Percentiles rank a stretch among this genome's conserved stretches.
phyloP scores from a whole-genome alignment of 2,113 vertebrate genomes.

The Coregonus clupeaformis region DNA sequence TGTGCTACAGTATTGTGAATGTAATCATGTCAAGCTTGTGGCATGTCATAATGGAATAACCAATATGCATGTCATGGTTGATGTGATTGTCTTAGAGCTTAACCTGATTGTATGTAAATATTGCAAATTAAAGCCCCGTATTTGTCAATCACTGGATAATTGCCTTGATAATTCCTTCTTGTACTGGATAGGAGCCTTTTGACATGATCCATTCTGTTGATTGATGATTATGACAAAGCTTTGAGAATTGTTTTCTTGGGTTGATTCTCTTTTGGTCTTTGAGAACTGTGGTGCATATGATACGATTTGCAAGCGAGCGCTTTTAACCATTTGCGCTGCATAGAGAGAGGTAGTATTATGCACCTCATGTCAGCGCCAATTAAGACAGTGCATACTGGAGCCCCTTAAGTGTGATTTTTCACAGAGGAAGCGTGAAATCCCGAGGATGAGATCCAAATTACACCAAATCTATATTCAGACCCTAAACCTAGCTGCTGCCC shows the following conservation, averaged over 20 bases:
- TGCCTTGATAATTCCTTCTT: neutral
- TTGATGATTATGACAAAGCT: neutral
- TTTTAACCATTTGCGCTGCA: slow-evolving; percentile 23
- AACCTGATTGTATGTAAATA: neutral
- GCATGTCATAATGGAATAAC: neutral
- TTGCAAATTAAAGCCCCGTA: neutral
- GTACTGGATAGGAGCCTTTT: neutral
- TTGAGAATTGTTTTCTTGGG: neutral
- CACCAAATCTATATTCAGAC: slow-evolving; percentile 62
- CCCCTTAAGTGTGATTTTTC: slow-evolving; percentile 74
- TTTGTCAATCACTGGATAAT: neutral
- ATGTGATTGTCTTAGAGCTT: neutral
- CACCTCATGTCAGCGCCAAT: slow-evolving; percentile 66
- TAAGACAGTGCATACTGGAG: slow-evolving; percentile 63
- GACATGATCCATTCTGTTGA: neutral
- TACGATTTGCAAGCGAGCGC: neutral
- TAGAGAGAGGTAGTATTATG: slow-evolving; percentile 51
- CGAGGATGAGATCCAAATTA: slow-evolving; percentile 63
- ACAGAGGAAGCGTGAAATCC: slow-evolving; percentile 73
- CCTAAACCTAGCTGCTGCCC: slow-evolving; percentile 25
- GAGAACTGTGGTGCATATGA: neutral
- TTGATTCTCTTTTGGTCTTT: neutral
- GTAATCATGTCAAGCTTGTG: neutral
- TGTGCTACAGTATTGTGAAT: neutral
- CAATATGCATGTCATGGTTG: neutral